These are phyloP conservation scores for Erebia epiphron DNA, from an alignment of 2,888 invertebrate genomes.

Conservation along the genomic window DNA sequence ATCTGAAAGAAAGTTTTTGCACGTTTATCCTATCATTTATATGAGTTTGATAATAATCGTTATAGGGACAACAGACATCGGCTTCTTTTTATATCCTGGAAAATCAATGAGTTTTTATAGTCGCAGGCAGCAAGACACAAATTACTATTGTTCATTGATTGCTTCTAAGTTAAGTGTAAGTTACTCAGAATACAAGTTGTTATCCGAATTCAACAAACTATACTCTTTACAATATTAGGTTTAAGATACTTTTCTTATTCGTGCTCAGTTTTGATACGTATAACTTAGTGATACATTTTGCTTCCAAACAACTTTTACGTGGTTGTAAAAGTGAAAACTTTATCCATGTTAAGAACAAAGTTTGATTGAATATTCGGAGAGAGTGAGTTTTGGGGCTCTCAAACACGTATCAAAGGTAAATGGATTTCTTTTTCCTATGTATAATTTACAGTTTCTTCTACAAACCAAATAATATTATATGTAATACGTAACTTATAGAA, in stretches of 20 bases:
- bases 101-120: no score
- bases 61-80: no score
- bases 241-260: neutral
- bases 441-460: neutral
- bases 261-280: neutral
- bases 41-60: no score
- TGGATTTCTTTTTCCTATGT: constrained; percentile 10
- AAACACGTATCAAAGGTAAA: constrained; percentile 39
- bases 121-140: no score
- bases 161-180: no score
- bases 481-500: no score
- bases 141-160: no score
- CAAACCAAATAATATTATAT: neutral
- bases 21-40: no score
- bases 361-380: constrained; percentile 67
- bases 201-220: neutral
- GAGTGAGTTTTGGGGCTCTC: constrained; percentile 49
- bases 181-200: no score
- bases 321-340: constrained; percentile 32
- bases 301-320: constrained; percentile 8
- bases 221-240: no score
- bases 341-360: constrained; percentile 52
- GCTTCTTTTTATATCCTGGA: no score
- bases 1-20: no score
- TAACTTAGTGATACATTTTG: constrained; percentile 5